Evolutionary conservation across 2,113 vertebrate genomes (phyloP), one percentile per base, ranked within the genome.

Genomic region (Ochotona princeps): DNA sequence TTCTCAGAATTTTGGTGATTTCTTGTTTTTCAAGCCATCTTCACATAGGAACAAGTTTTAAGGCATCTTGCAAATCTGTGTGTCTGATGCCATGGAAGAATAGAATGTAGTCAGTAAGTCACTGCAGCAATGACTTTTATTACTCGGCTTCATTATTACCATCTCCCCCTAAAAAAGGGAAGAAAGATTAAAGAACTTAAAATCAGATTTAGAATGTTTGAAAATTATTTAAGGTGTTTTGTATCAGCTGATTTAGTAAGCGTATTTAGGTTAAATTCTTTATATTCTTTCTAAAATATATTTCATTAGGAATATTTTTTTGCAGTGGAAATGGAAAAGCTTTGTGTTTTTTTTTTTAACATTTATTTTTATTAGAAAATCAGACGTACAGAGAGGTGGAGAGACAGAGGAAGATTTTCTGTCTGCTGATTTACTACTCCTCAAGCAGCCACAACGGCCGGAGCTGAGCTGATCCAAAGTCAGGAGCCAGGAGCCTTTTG

Each of bases 311-410:
- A 82, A 67, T 79, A 63, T 26, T 17, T 10, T 80, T 84, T 35
- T 81, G 35, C 30, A 38, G 11, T 90, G n/a, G 61, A 91, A 74
- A 90, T 51, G 35, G 51, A 51, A 69, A 30, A 60, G 30, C 60
- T 95, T 89, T 9, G 47, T 73, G 15, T 89, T 83, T 92, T 82
- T n/a, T 85, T 66, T 49, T 35, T 82, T 61, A 70, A 35, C 76
- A 49, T 60, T 30, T 44, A 44, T 44, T 44, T 44, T 44, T 44
- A 44, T 44, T 44, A 6, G 38, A 44, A 44, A 44, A 44, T 44
- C 38, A 44, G 38, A 44, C 6, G 38, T 44, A 4, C 38, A 44
- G 38, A 44, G 38, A 44, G 38, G 6, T 44, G 38, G 38, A 44
- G 38, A 44, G 38, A 44, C 38, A 44, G 38, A 44, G 38, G 38